A percentile compares a stretch with the other conserved stretches of the same genome.
Evolutionary conservation across 2,888 invertebrate species (phyloP).

Genomic region (Glaucopsyche alexis): DNA sequence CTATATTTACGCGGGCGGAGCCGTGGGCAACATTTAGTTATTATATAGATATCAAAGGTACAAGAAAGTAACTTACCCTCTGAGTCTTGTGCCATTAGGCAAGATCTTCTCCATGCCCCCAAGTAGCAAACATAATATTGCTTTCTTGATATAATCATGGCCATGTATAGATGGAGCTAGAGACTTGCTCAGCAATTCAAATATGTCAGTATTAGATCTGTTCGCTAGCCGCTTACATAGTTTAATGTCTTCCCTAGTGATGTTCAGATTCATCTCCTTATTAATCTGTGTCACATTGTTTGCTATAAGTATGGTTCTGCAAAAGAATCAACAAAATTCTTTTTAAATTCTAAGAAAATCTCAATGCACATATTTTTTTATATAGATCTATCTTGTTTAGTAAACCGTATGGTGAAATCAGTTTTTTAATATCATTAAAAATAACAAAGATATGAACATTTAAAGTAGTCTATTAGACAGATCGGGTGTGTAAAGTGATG

Average conservation of each 20-base stretch:
- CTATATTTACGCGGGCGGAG: too few relatives aligned
- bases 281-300: slow-evolving; percentile 94
- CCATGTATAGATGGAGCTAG: slow-evolving; percentile 99
- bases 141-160: slow-evolving; percentile 97
- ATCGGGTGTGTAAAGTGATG: too few relatives aligned
- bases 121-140: slow-evolving; percentile 94
- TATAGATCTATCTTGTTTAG: too few relatives aligned
- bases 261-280: slow-evolving; percentile 89
- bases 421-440: too few relatives aligned
- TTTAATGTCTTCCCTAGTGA: slow-evolving; percentile 92
- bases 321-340: slow-evolving; percentile 43
- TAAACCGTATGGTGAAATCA: too few relatives aligned
- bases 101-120: slow-evolving; percentile 97
- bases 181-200: slow-evolving; percentile 93
- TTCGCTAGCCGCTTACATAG: slow-evolving; percentile 91
- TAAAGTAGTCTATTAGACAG: too few relatives aligned
- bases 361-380: too few relatives aligned
- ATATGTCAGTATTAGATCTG: slow-evolving; percentile 87
- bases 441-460: too few relatives aligned
- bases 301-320: slow-evolving; percentile 94
- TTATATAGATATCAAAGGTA: too few relatives aligned
- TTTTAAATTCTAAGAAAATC: neutral
- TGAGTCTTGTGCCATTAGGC: slow-evolving; percentile 93
- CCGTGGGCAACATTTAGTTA: too few relatives aligned
- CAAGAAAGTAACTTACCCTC: slow-evolving; percentile 81